Conservation (phyloP, 2,797 vertebrate species). For the Petrocephalus schoutedeni region DNA sequence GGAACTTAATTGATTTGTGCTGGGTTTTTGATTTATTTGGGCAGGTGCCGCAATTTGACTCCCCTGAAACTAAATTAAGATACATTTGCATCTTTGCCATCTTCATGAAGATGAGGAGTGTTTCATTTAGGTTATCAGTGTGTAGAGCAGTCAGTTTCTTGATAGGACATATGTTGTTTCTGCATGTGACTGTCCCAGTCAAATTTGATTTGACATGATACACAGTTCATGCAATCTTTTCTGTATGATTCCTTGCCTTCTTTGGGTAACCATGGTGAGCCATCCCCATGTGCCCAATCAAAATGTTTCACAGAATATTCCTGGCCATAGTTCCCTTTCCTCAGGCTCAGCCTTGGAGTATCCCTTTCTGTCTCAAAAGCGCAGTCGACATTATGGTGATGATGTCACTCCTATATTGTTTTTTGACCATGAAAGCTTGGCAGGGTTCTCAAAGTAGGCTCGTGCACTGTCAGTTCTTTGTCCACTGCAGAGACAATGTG, state of each 20-base stretch:
- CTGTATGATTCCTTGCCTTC: neutral
- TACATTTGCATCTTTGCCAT: neutral
- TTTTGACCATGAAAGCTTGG: neutral
- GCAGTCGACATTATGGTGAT: neutral
- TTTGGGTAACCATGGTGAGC: neutral
- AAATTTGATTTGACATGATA: neutral
- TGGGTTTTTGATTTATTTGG: conserved; percentile 18
- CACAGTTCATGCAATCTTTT: neutral
- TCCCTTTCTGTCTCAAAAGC: neutral
- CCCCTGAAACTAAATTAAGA: neutral
- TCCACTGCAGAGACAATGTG: neutral
- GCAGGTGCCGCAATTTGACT: conserved; percentile 21
- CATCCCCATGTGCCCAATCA: neutral
- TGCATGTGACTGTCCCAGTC: neutral
- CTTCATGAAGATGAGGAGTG: neutral
- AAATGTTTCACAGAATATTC: neutral
- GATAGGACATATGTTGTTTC: neutral
- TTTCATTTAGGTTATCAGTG: neutral
- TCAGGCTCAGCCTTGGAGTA: neutral
- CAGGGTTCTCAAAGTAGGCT: neutral
- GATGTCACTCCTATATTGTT: neutral
- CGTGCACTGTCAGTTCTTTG: neutral
- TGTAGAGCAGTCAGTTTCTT: neutral
- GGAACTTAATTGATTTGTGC: conserved; percentile 18
- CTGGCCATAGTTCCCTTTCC: neutral